Evolutionary conservation across 1,140 invertebrate genomes (phyloP).

Genomic region (Bombus picipes): DNA sequence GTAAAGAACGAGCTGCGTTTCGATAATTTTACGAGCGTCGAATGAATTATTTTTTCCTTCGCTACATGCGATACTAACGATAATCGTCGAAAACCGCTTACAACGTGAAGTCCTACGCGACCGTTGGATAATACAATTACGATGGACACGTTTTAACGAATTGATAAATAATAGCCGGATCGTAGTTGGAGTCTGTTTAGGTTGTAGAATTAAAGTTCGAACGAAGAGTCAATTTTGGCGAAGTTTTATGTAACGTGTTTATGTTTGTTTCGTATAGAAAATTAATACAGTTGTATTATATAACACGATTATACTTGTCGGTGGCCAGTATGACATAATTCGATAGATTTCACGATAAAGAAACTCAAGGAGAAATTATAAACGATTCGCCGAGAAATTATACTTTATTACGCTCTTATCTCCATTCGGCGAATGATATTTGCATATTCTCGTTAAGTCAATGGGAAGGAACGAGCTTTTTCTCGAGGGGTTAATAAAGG

Average conservation of each 20-base stretch:
- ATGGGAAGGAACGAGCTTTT: neutral
- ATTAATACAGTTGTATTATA: neutral
- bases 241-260: neutral
- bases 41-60: conserved; percentile 6
- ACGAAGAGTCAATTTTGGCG: neutral
- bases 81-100: neutral
- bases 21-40: conserved; percentile 3
- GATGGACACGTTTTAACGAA: neutral
- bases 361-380: neutral
- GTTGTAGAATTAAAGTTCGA: neutral
- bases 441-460: neutral
- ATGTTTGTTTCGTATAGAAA: too few relatives aligned
- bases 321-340: neutral
- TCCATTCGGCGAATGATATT: neutral
- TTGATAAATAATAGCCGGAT: neutral
- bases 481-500: neutral
- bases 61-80: neutral
- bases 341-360: neutral
- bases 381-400: neutral
- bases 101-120: too few relatives aligned
- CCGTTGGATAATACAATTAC: neutral
- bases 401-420: neutral
- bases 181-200: neutral
- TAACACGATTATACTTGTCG: neutral
- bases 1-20: conserved; percentile 1